Percentiles rank a stretch among this genome's conserved stretches.
These are phyloP conservation scores for Porphyrio hochstetteri DNA, from an alignment of 2,113 vertebrate genomes.

Conservation along the genomic window DNA sequence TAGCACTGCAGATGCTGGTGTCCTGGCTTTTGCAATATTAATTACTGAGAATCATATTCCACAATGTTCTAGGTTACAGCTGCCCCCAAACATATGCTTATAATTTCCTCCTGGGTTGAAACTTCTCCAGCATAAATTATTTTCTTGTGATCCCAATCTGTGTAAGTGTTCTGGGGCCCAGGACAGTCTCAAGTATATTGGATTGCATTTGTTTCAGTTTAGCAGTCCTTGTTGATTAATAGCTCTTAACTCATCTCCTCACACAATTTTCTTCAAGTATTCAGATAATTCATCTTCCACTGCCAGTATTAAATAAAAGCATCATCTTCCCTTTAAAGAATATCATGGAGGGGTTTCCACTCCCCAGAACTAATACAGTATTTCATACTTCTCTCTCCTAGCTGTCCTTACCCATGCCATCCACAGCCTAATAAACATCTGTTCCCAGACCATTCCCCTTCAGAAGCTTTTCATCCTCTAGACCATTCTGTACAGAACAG, in stretches of 20 bases:
- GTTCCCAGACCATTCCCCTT: neutral
- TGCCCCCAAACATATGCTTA: constrained; percentile 49
- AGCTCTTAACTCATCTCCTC: constrained; percentile 59
- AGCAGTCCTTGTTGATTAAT: constrained; percentile 55
- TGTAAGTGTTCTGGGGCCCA: constrained; percentile 57
- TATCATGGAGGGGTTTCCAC: neutral
- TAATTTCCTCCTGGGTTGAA: constrained; percentile 51
- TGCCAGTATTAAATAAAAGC: constrained; percentile 46
- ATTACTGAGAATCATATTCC: constrained; percentile 51
- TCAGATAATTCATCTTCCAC: constrained; percentile 51
- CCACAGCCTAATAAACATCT: neutral
- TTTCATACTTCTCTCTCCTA: neutral
- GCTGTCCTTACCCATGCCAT: neutral
- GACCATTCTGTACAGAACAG: neutral
- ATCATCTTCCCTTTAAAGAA: constrained; percentile 6
- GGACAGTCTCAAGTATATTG: constrained; percentile 54
- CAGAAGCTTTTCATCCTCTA: neutral
- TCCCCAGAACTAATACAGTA: neutral
- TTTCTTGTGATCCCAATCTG: constrained; percentile 61
- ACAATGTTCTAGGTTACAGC: constrained; percentile 38
- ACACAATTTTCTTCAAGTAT: constrained; percentile 61
- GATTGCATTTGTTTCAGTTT: constrained; percentile 63
- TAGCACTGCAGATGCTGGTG: constrained; percentile 1
- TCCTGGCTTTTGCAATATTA: constrained; percentile 57
- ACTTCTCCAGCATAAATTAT: constrained; percentile 60